phyloP scores from a whole-genome alignment of 2,888 invertebrate genomes.

The Drosophila eohydei region DNA sequence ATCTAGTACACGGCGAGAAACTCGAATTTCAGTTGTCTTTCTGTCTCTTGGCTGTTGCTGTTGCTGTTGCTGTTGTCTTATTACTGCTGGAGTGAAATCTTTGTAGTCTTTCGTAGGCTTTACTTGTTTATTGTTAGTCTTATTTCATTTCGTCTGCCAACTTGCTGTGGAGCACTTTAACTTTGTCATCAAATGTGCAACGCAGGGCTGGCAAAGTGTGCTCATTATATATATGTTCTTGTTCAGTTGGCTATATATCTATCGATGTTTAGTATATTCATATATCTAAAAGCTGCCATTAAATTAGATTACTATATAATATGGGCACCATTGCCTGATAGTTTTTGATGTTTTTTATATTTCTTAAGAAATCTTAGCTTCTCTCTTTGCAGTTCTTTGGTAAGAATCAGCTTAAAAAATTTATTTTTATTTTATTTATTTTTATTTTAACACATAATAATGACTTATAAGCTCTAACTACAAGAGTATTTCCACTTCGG shows the following conservation, averaged over 20 bases:
- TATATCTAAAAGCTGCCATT: not conserved
- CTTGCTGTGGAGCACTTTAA: not conserved
- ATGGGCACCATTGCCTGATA: not conserved
- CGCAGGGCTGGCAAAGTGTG: not conserved
- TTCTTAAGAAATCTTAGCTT: not conserved
- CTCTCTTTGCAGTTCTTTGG: too few relatives aligned
- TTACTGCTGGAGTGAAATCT: conserved; percentile 66
- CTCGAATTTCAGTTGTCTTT: conserved; percentile 62
- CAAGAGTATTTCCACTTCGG: conserved; percentile 1
- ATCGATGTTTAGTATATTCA: not conserved
- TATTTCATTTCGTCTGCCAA: conserved; percentile 41
- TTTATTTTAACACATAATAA: too few relatives aligned
- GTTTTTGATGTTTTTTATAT: not conserved
- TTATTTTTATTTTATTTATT: too few relatives aligned
- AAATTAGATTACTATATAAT: not conserved
- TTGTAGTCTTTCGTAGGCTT: conserved; percentile 58
- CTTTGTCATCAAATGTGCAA: not conserved
- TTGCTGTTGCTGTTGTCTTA: conserved; percentile 25
- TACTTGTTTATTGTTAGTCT: conserved; percentile 70
- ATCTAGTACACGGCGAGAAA: conserved; percentile 68
- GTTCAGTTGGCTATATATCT: not conserved
- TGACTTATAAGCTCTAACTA: too few relatives aligned
- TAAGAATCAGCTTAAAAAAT: too few relatives aligned
- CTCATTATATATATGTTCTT: too few relatives aligned
- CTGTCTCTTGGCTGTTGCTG: conserved; percentile 22